Evolutionary conservation across 2,797 vertebrate species (phyloP), one percentile per base, ranked within the genome.

Genomic region (Thunnus albacares): DNA sequence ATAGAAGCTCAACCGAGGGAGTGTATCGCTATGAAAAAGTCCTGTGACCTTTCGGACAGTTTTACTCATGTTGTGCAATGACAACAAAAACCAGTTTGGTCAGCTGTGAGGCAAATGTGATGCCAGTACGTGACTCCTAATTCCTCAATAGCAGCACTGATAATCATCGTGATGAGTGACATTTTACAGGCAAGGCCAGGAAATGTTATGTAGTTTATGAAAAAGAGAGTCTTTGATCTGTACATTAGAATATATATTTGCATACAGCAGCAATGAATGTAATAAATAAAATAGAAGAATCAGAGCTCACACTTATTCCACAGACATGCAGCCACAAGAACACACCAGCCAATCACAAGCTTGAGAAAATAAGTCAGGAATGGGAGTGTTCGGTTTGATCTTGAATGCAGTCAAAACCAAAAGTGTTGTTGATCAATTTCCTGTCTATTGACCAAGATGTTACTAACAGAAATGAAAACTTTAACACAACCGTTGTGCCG

Each of bases 1-100:
- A 11, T 41, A 17, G 5, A 2, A 22, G 6, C 9, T 26, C 1
- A 33, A 47, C 41, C 0, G 1, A 43, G 45, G 15, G 43, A 20
- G 38, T 60, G 8, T 78, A 17, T 59, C 60, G n/a, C n/a, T 30
- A 30, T 60, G n/a, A 58, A 13, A 24, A 6, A 22, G 62, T 84
- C 67, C 79, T 67, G 30, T 81, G 80, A 87, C 76, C 51, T 78
- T 20, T 62, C 65, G 61, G 84, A 75, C 4, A 14, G 66, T 64
- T 85, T 74, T 78, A 14, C 55, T 24, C 26, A 35, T 17, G 45
- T 88, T 79, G 33, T n/a, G 28, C 7, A 2, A 51, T 47, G 13
- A 2, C 47, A 55, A 28, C 15, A 28, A 45, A 73, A 86, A 86
- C 79, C 77, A 22, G 84, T 84, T 84, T 53, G 66, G 70, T 69